Conservation (phyloP, 2,113 vertebrate genomes). For the Lota lota region DNA sequence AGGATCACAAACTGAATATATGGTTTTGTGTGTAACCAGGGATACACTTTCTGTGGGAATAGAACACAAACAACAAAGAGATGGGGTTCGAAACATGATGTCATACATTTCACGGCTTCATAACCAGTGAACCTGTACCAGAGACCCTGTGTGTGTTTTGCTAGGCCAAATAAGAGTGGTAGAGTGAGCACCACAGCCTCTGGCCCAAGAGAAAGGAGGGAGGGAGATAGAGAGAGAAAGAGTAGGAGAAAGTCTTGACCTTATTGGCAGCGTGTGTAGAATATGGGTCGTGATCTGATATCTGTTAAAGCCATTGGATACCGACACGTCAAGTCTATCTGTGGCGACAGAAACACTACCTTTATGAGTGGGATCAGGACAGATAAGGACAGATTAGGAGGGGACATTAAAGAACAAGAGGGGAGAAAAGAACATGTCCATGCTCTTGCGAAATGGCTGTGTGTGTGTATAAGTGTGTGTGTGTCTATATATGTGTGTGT, state of each 20-base stretch:
- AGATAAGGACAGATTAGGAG: constrained; percentile 61
- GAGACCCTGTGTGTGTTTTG: too few species aligned
- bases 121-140: too few species aligned
- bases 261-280: constrained; percentile 55
- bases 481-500: constrained; percentile 8
- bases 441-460: constrained; percentile 45
- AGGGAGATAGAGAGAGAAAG: constrained; percentile 18
- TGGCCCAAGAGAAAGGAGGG: constrained; percentile 3
- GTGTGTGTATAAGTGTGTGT: neutral
- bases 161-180: constrained; percentile 5
- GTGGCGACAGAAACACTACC: neutral
- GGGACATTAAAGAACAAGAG: constrained; percentile 1
- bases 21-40: too few species aligned
- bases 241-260: constrained; percentile 31
- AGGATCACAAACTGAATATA: too few species aligned
- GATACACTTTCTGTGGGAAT: too few species aligned
- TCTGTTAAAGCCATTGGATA: constrained; percentile 3
- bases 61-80: too few species aligned
- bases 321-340: neutral
- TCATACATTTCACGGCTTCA: too few species aligned
- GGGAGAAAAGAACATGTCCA: neutral
- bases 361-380: neutral
- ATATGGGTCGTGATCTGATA: constrained; percentile 72
- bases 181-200: constrained; percentile 2
- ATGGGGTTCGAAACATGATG: too few species aligned